Conservation (phyloP, 2,113 vertebrate species). For the Cryptotis parvus region DNA sequence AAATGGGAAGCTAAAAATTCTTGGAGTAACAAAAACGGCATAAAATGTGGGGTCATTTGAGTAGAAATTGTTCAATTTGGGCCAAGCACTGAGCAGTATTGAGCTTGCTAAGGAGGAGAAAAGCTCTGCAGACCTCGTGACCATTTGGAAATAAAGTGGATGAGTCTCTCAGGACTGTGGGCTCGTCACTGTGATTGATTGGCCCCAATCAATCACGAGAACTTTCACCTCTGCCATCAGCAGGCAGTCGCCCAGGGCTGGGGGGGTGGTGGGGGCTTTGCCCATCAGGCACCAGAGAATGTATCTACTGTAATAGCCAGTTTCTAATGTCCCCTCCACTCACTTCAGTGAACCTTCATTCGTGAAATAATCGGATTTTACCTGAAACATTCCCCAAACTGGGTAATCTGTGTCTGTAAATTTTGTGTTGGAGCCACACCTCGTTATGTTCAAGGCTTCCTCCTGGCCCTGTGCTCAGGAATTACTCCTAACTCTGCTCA, state of each 20-base stretch:
- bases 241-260: neutral
- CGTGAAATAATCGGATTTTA: slow-evolving; percentile 21
- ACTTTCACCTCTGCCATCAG: neutral
- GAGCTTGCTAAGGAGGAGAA: neutral
- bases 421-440: neutral
- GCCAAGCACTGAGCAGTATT: slow-evolving; percentile 45
- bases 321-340: neutral
- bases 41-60: slow-evolving; percentile 37
- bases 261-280: fast-evolving
- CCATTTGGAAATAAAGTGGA: neutral
- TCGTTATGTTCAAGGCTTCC: too few species aligned
- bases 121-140: neutral
- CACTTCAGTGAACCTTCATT: neutral
- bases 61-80: slow-evolving; percentile 50
- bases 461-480: too few species aligned
- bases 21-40: neutral
- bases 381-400: neutral
- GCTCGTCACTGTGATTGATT: neutral
- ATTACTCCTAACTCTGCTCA: too few species aligned
- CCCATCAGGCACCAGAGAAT: neutral
- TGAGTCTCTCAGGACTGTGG: neutral
- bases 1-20: slow-evolving; percentile 38
- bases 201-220: neutral
- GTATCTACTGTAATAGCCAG: neutral
- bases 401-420: slow-evolving; percentile 36